Evolutionary conservation across 2,888 invertebrate genomes (phyloP).

Genomic region (Sialis lutaria): DNA sequence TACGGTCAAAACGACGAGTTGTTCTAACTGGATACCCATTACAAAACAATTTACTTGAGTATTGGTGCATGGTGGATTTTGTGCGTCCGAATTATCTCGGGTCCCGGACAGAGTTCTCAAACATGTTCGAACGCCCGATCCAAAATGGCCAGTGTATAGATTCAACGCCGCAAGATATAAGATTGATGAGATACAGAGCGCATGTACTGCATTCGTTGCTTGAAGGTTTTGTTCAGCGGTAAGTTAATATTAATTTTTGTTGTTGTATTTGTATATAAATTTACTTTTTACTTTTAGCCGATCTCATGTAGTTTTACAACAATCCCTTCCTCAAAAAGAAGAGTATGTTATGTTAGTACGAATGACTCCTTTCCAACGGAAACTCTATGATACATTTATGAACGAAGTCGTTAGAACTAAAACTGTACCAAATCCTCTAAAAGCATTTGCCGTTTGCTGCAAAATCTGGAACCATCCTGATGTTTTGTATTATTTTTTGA

Average conservation of each 20-base stretch:
- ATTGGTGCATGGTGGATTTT: constrained; percentile 99
- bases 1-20: constrained; percentile 82
- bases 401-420: constrained; percentile 75
- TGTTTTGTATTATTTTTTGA: constrained; percentile 73
- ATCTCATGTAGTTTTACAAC: constrained; percentile 81
- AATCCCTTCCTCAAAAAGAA: constrained; percentile 84
- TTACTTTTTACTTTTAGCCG: constrained; percentile 32
- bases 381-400: constrained; percentile 86
- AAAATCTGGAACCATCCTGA: constrained; percentile 97
- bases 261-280: background rate
- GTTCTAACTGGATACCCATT: constrained; percentile 96
- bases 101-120: constrained; percentile 89
- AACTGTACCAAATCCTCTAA: constrained; percentile 83
- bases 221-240: constrained; percentile 91
- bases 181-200: constrained; percentile 86
- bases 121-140: constrained; percentile 98
- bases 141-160: constrained; percentile 97
- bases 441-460: constrained; percentile 96
- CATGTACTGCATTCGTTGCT: constrained; percentile 89
- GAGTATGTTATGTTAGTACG: constrained; percentile 81
- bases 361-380: constrained; percentile 81
- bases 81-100: constrained; percentile 95
- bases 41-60: constrained; percentile 91
- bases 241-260: constrained; percentile 8
- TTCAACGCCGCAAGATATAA: constrained; percentile 84